A percentile compares a stretch with the other conserved stretches of the same genome.
Conservation (phyloP, 2,113 vertebrate species). For the Xiphias gladius region DNA sequence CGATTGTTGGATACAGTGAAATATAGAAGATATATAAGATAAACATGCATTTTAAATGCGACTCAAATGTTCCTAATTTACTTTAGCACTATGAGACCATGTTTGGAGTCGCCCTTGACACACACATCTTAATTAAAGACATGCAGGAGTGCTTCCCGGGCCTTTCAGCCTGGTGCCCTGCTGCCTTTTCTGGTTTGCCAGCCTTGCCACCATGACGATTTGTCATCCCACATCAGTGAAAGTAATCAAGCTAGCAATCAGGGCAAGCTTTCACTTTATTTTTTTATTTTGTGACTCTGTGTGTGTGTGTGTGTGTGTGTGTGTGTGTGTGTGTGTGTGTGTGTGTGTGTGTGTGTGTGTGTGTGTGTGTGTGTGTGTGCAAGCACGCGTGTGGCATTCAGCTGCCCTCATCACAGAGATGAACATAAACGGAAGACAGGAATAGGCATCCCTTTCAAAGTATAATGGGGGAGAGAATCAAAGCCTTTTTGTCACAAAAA, state of each 20-base stretch:
- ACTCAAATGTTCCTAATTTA: constrained; percentile 23
- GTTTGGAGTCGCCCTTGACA: constrained; percentile 49
- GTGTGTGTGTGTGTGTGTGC: constrained; percentile 8
- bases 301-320: not conserved
- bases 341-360: constrained; percentile 12
- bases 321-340: constrained; percentile 6
- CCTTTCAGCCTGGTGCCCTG: constrained; percentile 54
- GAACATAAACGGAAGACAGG: constrained; percentile 72
- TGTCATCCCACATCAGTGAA: constrained; percentile 73
- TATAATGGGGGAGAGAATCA: constrained; percentile 66
- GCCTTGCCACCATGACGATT: constrained; percentile 51
- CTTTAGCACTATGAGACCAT: not conserved
- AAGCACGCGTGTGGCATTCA: constrained; percentile 26
- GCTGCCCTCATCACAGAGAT: constrained; percentile 67
- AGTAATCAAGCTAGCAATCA: constrained; percentile 75
- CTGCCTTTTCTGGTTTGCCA: constrained; percentile 50
- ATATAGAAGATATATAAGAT: not conserved
- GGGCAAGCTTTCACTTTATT: constrained; percentile 56
- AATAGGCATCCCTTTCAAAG: constrained; percentile 77
- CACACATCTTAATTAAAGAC: constrained; percentile 65
- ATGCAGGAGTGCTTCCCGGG: constrained; percentile 48
- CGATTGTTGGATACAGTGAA: not conserved
- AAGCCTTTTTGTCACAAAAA: constrained; percentile 63
- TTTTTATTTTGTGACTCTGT: constrained; percentile 22
- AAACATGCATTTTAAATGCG: not conserved